Conservation (phyloP, 2,888 invertebrate genomes). For the Cantharis lateralis region DNA sequence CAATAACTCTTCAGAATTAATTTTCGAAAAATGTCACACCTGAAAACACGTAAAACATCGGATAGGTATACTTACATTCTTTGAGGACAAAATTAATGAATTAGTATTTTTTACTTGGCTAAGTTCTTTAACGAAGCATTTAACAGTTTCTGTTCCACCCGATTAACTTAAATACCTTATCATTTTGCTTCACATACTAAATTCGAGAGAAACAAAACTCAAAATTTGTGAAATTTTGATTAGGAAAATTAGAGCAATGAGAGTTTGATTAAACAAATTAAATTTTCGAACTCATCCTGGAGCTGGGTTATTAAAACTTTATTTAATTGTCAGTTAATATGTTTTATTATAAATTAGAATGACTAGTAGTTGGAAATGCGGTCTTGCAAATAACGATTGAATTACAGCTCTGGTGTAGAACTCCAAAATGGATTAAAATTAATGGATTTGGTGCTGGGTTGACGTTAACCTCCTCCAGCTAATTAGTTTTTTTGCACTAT, state of each 20-base stretch:
- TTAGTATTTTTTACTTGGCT: not conserved
- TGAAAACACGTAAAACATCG: not conserved
- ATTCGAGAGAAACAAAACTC: not conserved
- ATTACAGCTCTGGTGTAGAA: not conserved
- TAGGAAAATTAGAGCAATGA: not conserved
- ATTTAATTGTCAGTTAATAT: not conserved
- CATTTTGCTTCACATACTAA: not conserved
- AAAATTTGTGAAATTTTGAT: not conserved
- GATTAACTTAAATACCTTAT: conserved; percentile 3
- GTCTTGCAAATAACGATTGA: conserved; percentile 3
- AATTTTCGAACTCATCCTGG: not conserved
- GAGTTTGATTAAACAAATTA: not conserved
- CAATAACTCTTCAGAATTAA: no score
- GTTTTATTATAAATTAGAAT: conserved; percentile 1
- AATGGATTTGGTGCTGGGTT: not conserved
- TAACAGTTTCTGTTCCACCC: not conserved
- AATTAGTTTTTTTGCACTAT: not conserved
- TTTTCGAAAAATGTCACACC: no score
- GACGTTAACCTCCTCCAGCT: not conserved
- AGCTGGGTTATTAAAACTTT: not conserved
- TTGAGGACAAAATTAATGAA: not conserved
- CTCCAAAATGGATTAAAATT: conserved; percentile 1
- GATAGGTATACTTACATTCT: not conserved
- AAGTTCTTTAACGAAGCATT: conserved; percentile 1
- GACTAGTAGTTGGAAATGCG: not conserved